Conservation (phyloP, 2,113 vertebrate species). For the Xiphias gladius region DNA sequence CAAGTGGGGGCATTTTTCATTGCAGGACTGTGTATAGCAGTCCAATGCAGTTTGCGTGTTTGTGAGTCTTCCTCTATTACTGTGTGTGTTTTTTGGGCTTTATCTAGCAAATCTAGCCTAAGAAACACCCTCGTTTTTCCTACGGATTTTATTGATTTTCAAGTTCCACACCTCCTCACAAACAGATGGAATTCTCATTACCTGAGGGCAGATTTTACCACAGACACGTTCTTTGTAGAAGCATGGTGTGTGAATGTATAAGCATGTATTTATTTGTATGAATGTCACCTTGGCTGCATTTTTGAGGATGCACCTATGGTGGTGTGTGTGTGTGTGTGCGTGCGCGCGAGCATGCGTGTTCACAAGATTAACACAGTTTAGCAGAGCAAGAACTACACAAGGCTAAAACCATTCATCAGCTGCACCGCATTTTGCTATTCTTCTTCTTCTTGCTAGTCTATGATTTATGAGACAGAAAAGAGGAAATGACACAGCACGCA, state of each 20-base stretch:
- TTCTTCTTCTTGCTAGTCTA: too few species aligned
- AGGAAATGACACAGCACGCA: conserved; percentile 33
- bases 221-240: neutral
- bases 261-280: neutral
- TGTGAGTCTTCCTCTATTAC: neutral
- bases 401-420: conserved; percentile 54
- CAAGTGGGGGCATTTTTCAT: conserved; percentile 11
- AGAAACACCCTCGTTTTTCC: conserved; percentile 27
- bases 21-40: neutral
- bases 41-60: neutral
- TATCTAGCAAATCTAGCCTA: conserved; percentile 11
- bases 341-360: neutral
- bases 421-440: conserved; percentile 2
- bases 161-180: neutral
- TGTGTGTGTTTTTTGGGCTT: neutral
- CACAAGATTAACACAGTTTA: conserved; percentile 35
- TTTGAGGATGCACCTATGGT: neutral
- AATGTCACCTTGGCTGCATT: conserved; percentile 3
- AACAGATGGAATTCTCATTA: neutral
- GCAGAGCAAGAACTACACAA: conserved; percentile 7
- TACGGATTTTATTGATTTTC: conserved; percentile 45
- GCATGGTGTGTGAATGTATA: neutral
- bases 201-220: neutral
- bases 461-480: conserved; percentile 52
- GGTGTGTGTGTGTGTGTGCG: neutral